Percentiles rank a stretch among this genome's conserved stretches.
Evolutionary conservation across 1,140 invertebrate species (phyloP).

Genomic region (Zaprionus africanus): DNA sequence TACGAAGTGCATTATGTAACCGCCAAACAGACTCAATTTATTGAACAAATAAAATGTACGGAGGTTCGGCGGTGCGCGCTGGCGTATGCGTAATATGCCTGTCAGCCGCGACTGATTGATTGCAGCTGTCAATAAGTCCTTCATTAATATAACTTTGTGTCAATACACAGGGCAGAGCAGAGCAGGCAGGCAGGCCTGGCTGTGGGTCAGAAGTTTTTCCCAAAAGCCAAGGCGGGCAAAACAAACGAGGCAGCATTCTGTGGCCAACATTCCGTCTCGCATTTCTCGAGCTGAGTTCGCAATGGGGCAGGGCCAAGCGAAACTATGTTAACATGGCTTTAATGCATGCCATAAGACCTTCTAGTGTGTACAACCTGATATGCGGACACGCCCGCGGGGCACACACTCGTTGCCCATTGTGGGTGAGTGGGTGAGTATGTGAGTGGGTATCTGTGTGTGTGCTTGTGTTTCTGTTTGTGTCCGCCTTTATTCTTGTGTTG

Average conservation of each 20-base stretch:
- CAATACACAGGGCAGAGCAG: conserved; percentile 46
- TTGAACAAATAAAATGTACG: conserved; percentile 41
- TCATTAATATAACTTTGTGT: conserved; percentile 81
- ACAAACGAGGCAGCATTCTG: conserved; percentile 77
- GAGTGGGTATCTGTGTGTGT: neutral
- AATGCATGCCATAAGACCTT: conserved; percentile 53
- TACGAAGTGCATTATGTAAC: conserved; percentile 10
- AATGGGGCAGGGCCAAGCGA: conserved; percentile 48
- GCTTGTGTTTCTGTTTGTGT: neutral
- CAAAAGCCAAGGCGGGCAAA: conserved; percentile 65
- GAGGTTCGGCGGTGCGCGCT: conserved; percentile 4
- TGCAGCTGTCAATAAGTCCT: conserved; percentile 80
- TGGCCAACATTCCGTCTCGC: conserved; percentile 35
- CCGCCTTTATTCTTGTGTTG: conserved; percentile 71
- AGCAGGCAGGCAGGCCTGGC: neutral
- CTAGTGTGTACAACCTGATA: conserved; percentile 56
- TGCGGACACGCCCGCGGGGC: conserved; percentile 66
- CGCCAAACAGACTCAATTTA: conserved; percentile 60
- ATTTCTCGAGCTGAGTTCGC: conserved; percentile 21
- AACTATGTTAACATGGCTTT: conserved; percentile 74
- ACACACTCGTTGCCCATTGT: conserved; percentile 35
- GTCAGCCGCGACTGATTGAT: conserved; percentile 72
- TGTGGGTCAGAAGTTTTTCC: conserved; percentile 27
- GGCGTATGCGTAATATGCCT: conserved; percentile 49
- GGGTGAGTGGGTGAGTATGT: conserved; percentile 26